These are phyloP conservation scores for Oithona nana DNA, from an alignment of 2,888 invertebrate species.

Conservation along the genomic window DNA sequence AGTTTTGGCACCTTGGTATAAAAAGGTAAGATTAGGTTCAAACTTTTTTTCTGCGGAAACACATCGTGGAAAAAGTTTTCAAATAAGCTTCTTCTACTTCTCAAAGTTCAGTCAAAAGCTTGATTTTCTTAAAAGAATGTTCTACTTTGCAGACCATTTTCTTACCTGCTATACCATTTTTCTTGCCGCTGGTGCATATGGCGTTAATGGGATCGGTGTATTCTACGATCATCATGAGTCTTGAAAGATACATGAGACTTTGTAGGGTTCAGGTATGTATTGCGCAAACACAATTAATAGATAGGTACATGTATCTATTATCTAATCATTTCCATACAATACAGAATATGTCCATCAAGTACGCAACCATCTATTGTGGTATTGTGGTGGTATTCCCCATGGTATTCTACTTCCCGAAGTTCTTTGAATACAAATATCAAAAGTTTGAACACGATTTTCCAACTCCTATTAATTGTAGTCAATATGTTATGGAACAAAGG, in stretches of 20 bases:
- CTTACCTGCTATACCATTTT: background rate
- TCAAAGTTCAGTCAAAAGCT: too few relatives aligned
- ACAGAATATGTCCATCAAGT: background rate
- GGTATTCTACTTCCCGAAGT: background rate
- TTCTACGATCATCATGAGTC: constrained; percentile 1
- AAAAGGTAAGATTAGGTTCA: too few relatives aligned
- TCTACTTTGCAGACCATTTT: background rate
- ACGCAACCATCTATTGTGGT: background rate
- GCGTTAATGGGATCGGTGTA: background rate
- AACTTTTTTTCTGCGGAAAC: too few relatives aligned
- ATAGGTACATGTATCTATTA: too few relatives aligned
- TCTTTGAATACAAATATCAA: background rate
- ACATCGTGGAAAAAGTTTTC: too few relatives aligned
- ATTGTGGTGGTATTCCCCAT: background rate
- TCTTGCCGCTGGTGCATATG: constrained; percentile 1
- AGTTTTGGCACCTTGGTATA: background rate
- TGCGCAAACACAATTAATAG: too few relatives aligned
- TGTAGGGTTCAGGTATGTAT: background rate
- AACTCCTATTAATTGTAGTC: background rate
- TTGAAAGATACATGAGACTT: background rate
- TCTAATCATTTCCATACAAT: too few relatives aligned
- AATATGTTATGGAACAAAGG: background rate
- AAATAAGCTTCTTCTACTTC: too few relatives aligned
- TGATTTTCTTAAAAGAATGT: too few relatives aligned
- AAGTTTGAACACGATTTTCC: background rate